phyloP scores from a whole-genome alignment of 2,888 invertebrate species.

The Chironomus tentans region DNA sequence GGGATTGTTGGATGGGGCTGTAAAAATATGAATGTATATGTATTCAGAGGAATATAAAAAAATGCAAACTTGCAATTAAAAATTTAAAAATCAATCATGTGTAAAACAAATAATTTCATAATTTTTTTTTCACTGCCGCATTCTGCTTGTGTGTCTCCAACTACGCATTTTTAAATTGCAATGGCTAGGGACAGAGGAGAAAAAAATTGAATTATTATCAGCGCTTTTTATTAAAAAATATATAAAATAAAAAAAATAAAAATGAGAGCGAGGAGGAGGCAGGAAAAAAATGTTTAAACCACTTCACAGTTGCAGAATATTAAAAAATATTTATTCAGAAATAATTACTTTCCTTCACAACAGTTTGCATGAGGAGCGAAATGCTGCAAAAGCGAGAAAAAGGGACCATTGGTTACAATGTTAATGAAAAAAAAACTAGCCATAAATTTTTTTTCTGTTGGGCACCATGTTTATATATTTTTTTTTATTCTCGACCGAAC shows the following conservation, averaged over 20 bases:
- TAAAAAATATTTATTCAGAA: slow-evolving; percentile 7
- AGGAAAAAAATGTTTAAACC: neutral
- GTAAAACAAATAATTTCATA: slow-evolving; percentile 27
- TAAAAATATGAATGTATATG: too few species aligned
- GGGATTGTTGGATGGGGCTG: too few species aligned
- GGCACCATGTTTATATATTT: neutral
- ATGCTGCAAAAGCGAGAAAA: neutral
- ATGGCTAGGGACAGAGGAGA: neutral
- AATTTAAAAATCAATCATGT: slow-evolving; percentile 27
- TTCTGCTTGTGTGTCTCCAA: slow-evolving; percentile 12
- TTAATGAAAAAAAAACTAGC: neutral
- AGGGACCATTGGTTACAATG: neutral
- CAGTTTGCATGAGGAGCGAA: neutral
- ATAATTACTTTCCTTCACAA: neutral
- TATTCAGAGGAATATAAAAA: neutral
- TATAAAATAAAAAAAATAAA: too few species aligned
- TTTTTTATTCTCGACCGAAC: neutral
- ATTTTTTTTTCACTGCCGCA: neutral
- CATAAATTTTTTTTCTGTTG: neutral
- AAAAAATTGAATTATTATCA: slow-evolving; percentile 23
- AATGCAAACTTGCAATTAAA: slow-evolving; percentile 27
- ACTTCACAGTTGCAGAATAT: slow-evolving; percentile 5
- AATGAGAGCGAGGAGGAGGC: too few species aligned
- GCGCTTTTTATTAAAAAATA: neutral
- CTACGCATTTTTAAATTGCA: slow-evolving; percentile 11